These are phyloP conservation scores for Strongylocentrotus purpuratus DNA, from an alignment of 35 echinoderm and acorn worm genomes.

Conservation along the genomic window DNA sequence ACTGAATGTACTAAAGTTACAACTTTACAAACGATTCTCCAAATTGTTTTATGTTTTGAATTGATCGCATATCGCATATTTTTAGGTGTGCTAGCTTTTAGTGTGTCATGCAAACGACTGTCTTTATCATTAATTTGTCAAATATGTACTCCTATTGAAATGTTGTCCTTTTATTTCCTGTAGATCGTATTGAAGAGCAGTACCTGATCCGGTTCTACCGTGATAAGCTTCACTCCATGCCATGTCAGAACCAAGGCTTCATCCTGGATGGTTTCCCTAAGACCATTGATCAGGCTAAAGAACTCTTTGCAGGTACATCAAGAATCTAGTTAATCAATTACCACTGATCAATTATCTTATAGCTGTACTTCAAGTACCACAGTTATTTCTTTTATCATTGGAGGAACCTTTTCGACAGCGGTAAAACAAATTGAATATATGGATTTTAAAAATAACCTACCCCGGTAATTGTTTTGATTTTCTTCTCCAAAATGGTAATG, in stretches of 20 bases:
- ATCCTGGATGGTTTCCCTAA: conserved; percentile 96
- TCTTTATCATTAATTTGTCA: no score
- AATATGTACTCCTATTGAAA: neutral
- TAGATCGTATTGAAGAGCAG: conserved; percentile 96
- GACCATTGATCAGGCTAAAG: conserved; percentile 91
- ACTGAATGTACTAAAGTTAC: neutral
- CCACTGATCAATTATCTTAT: neutral
- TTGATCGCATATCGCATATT: neutral
- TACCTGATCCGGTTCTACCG: conserved; percentile 95
- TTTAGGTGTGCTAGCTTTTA: neutral
- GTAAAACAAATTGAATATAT: no score
- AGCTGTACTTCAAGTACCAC: no score
- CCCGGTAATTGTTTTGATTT: no score
- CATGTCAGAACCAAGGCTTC: conserved; percentile 99
- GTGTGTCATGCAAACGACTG: neutral
- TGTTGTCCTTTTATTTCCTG: neutral
- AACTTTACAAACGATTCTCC: no score
- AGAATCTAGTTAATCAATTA: neutral
- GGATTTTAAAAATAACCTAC: no score
- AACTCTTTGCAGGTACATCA: conserved; percentile 92
- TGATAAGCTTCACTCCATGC: conserved; percentile 99
- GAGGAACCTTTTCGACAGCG: no score
- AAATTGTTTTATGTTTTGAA: no score
- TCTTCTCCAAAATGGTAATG: no score
- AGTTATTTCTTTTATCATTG: no score